Evolutionary conservation across 2,113 vertebrate genomes (phyloP).

Genomic region (Engraulis encrasicolus): DNA sequence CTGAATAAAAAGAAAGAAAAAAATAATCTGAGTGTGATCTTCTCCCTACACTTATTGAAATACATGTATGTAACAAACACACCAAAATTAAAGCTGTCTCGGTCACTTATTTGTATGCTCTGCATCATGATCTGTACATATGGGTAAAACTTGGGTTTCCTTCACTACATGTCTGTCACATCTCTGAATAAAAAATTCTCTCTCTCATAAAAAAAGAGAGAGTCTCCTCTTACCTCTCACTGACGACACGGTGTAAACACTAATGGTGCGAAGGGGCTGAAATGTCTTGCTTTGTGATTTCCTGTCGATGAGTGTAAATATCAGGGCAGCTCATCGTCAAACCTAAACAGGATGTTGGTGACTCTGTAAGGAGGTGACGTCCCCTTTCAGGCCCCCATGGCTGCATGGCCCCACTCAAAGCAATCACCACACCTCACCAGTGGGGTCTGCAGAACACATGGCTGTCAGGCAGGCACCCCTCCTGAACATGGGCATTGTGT

Average conservation of each 20-base stretch:
- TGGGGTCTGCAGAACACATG: conserved; percentile 49
- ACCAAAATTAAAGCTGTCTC: too few relatives aligned
- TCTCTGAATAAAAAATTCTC: too few relatives aligned
- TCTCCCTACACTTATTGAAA: too few relatives aligned
- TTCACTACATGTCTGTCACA: conserved; percentile 52
- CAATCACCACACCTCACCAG: conserved; percentile 41
- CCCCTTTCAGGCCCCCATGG: conserved; percentile 47
- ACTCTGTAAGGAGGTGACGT: conserved; percentile 53
- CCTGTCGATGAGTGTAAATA: conserved; percentile 59
- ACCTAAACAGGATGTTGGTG: conserved; percentile 55
- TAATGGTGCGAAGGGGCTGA: conserved; percentile 48
- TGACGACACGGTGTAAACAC: conserved; percentile 59
- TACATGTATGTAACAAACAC: too few relatives aligned
- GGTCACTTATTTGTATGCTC: neutral
- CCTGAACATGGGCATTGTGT: conserved; percentile 60
- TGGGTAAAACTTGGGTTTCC: neutral
- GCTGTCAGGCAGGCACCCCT: conserved; percentile 50
- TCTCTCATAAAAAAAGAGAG: too few relatives aligned
- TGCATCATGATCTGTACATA: neutral
- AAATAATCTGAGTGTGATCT: too few relatives aligned
- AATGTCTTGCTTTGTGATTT: conserved; percentile 61
- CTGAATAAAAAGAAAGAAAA: too few relatives aligned
- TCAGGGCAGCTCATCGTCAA: conserved; percentile 47
- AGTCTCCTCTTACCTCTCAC: conserved; percentile 55
- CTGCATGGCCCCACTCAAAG: conserved; percentile 35